Conservation (phyloP, 2,113 vertebrate genomes). For the Nothobranchius furzeri region DNA sequence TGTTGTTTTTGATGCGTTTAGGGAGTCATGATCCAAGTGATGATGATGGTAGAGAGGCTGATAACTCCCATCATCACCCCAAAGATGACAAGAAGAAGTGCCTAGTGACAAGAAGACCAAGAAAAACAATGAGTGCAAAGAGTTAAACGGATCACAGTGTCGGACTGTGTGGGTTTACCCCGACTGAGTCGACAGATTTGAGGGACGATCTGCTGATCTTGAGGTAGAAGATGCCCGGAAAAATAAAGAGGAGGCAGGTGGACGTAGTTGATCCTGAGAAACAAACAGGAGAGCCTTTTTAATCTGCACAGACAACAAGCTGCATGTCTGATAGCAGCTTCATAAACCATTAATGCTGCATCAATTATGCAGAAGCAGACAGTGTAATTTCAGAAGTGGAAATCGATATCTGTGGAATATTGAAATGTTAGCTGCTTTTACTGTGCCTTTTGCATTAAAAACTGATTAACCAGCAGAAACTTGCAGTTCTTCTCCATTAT, state of each 20-base stretch:
- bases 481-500: neutral
- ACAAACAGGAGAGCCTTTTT: conserved; percentile 28
- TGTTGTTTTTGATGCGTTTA: conserved; percentile 30
- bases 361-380: conserved; percentile 51
- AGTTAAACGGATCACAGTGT: neutral
- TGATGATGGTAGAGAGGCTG: conserved; percentile 85
- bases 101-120: conserved; percentile 76
- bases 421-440: conserved; percentile 23
- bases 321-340: conserved; percentile 21
- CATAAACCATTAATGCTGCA: conserved; percentile 28
- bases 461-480: neutral
- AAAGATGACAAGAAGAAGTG: conserved; percentile 82
- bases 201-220: conserved; percentile 85
- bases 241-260: conserved; percentile 74
- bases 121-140: neutral
- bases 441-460: neutral
- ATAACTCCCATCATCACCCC: conserved; percentile 86
- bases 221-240: conserved; percentile 92
- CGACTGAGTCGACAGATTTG: conserved; percentile 82
- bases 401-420: conserved; percentile 47
- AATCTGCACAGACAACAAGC: neutral
- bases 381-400: conserved; percentile 27
- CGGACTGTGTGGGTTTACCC: conserved; percentile 75
- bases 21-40: conserved; percentile 79
- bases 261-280: conserved; percentile 79